Conservation (phyloP, 2,888 invertebrate genomes). For the Macaria liturata region DNA sequence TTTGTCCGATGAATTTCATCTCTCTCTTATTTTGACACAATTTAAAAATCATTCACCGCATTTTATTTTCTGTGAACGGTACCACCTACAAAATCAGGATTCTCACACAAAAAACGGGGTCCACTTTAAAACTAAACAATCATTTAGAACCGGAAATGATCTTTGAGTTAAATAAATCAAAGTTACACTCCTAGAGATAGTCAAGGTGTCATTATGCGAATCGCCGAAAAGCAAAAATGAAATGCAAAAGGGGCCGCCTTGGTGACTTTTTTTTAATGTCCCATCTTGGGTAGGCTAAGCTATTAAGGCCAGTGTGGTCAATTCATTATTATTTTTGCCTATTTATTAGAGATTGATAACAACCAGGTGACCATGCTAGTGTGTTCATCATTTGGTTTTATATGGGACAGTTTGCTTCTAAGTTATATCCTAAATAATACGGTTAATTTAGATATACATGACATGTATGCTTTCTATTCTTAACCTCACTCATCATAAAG, state of each 20-base stretch:
- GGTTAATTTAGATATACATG: too few species aligned
- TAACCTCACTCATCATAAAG: too few species aligned
- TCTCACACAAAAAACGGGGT: slow-evolving; percentile 32
- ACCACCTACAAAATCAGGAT: slow-evolving; percentile 10
- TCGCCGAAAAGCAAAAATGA: slow-evolving; percentile 47
- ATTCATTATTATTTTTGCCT: slow-evolving; percentile 50
- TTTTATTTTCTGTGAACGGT: neutral
- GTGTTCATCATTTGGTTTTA: too few species aligned
- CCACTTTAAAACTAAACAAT: slow-evolving; percentile 45
- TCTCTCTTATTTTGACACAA: too few species aligned
- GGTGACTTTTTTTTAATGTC: slow-evolving; percentile 6
- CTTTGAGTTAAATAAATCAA: slow-evolving; percentile 75
- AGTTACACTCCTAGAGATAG: slow-evolving; percentile 62
- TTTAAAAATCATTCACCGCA: too few species aligned
- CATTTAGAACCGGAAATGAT: slow-evolving; percentile 76
- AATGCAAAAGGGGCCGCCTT: slow-evolving; percentile 55
- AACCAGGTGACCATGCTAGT: too few species aligned
- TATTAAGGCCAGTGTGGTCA: slow-evolving; percentile 42
- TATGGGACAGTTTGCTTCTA: too few species aligned
- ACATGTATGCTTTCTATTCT: too few species aligned
- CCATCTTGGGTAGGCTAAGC: too few species aligned
- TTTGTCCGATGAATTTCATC: too few species aligned
- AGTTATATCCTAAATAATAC: too few species aligned
- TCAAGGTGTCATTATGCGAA: slow-evolving; percentile 50
- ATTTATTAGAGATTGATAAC: too few species aligned